Evolutionary conservation across 1,140 invertebrate species (phyloP).

Genomic region (Leptinotarsa texana): DNA sequence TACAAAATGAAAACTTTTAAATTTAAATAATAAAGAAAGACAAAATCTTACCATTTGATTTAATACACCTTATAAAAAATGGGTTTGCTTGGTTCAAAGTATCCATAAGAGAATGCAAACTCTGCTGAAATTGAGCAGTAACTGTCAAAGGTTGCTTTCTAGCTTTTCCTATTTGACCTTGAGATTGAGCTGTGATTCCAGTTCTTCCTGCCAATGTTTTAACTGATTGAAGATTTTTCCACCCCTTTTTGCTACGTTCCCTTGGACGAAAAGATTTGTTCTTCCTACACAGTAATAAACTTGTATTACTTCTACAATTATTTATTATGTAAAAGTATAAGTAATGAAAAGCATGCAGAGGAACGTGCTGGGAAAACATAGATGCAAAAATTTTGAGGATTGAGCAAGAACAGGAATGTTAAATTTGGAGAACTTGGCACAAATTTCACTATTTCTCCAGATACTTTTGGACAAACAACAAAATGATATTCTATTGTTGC

Average conservation of each 20-base stretch:
- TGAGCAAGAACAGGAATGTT: slow-evolving; percentile 2
- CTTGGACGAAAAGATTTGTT: slow-evolving; percentile 85
- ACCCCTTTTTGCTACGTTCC: slow-evolving; percentile 76
- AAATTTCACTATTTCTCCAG: too few species aligned
- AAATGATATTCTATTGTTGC: too few species aligned
- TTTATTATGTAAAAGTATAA: not conserved
- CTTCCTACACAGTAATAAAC: slow-evolving; percentile 66
- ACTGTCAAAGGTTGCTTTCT: slow-evolving; percentile 89
- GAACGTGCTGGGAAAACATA: not conserved
- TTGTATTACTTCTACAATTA: too few species aligned
- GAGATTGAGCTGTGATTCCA: slow-evolving; percentile 59
- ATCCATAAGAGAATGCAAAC: slow-evolving; percentile 88
- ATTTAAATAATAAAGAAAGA: not conserved
- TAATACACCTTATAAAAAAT: slow-evolving; percentile 96
- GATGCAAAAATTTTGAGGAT: not conserved
- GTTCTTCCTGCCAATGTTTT: slow-evolving; percentile 83
- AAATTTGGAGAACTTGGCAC: too few species aligned
- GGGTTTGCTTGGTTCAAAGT: slow-evolving; percentile 94
- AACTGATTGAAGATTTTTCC: slow-evolving; percentile 88
- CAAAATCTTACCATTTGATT: slow-evolving; percentile 72
- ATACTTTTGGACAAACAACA: too few species aligned
- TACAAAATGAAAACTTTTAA: too few species aligned
- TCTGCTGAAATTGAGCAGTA: slow-evolving; percentile 92
- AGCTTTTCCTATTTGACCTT: slow-evolving; percentile 67
- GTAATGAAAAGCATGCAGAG: slow-evolving; percentile 15